These are phyloP conservation scores for Cantharis rufa DNA, from an alignment of 2,888 invertebrate species.

Conservation along the genomic window DNA sequence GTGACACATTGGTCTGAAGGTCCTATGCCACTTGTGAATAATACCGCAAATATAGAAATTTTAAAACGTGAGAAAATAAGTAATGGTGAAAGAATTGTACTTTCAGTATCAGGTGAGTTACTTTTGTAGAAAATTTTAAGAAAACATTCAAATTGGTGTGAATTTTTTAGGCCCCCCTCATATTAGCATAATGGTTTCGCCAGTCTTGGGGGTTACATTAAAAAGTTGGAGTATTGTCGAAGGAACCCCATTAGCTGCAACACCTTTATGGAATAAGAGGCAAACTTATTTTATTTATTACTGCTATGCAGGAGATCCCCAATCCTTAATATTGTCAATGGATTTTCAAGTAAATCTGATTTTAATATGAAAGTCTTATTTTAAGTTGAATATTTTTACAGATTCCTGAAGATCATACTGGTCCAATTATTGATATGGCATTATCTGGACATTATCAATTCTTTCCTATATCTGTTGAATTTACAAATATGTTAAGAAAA, in stretches of 20 bases:
- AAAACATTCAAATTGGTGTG: conserved; percentile 5
- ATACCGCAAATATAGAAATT: conserved; percentile 58
- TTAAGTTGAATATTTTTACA: conserved; percentile 37
- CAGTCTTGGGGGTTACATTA: conserved; percentile 61
- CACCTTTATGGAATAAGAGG: conserved; percentile 59
- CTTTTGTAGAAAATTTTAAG: neutral
- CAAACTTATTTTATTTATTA: conserved; percentile 72
- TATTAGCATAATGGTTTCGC: conserved; percentile 68
- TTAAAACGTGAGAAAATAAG: conserved; percentile 51
- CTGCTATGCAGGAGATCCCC: conserved; percentile 64
- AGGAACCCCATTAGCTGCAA: conserved; percentile 61
- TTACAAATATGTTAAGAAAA: conserved; percentile 61
- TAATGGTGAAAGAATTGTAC: conserved; percentile 55
- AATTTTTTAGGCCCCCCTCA: conserved; percentile 66
- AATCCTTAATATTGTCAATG: conserved; percentile 63
- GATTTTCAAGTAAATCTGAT: conserved; percentile 61
- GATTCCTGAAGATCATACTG: conserved; percentile 53
- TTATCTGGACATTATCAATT: conserved; percentile 66
- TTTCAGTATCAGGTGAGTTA: conserved; percentile 58
- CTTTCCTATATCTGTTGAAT: conserved; percentile 58
- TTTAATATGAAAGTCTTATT: neutral
- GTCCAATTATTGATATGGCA: conserved; percentile 61
- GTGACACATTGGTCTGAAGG: conserved; percentile 66
- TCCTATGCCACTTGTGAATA: conserved; percentile 58
- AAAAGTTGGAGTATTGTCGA: conserved; percentile 63